A percentile compares a stretch with the other conserved stretches of the same genome.
Conservation (phyloP, 2,888 invertebrate genomes). For the Phasia obesa region DNA sequence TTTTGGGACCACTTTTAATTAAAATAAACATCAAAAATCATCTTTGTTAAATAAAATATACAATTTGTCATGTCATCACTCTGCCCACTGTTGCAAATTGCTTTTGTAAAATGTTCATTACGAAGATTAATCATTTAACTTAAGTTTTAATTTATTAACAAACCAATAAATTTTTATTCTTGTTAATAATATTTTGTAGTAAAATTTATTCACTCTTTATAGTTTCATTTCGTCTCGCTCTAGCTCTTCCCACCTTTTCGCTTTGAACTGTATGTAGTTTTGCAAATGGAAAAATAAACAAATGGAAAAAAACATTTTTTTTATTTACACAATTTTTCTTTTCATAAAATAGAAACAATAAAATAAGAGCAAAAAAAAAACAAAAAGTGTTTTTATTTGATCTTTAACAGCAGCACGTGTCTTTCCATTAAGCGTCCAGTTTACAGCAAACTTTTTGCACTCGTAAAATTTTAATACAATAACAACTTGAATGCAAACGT, state of each 20-base stretch:
- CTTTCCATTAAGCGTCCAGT: constrained; percentile 10
- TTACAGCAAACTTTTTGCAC: constrained; percentile 3
- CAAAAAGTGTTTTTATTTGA: constrained; percentile 5
- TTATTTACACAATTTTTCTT: constrained; percentile 13
- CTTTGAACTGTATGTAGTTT: constrained; percentile 1
- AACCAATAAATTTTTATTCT: no score
- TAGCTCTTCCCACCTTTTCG: background rate
- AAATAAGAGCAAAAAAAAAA: background rate
- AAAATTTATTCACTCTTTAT: background rate
- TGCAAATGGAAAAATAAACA: background rate
- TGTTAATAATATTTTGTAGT: no score
- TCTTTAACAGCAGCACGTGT: constrained; percentile 45
- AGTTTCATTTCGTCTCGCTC: background rate
- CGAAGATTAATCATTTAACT: no score
- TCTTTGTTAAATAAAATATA: no score
- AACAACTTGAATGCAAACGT: no score
- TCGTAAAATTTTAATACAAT: background rate
- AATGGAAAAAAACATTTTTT: background rate
- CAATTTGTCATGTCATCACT: background rate
- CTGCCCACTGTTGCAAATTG: background rate
- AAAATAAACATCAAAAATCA: no score
- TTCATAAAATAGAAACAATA: no score
- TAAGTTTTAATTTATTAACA: no score
- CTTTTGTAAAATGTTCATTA: background rate
- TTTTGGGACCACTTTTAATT: no score